A percentile compares a stretch with the other conserved stretches of the same genome.
Evolutionary conservation across 2,113 vertebrate species (phyloP).

Genomic region (Hydrochoerus hydrochaeris): DNA sequence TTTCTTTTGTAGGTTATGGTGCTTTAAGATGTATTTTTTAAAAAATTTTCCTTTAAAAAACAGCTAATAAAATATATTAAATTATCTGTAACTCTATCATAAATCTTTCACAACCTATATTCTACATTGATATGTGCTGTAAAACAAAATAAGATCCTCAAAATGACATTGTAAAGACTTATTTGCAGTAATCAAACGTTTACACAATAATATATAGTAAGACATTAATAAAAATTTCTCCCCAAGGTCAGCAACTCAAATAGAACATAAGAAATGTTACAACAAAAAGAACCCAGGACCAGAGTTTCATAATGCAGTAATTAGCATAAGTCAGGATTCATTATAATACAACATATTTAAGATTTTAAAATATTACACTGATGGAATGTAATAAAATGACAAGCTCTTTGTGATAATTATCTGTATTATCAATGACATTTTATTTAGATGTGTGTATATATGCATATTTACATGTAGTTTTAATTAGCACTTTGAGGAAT

Average conservation of each 20-base stretch:
- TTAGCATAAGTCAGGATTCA: slow-evolving; percentile 58
- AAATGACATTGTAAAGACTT: slow-evolving; percentile 79
- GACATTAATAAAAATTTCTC: slow-evolving; percentile 70
- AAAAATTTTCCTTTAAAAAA: slow-evolving; percentile 51
- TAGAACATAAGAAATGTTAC: slow-evolving; percentile 70
- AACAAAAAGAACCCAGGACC: slow-evolving; percentile 41
- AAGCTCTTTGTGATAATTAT: slow-evolving; percentile 33
- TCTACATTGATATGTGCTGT: slow-evolving; percentile 64
- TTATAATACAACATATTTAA: slow-evolving; percentile 58
- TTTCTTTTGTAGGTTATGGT: slow-evolving; percentile 39
- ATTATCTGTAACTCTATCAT: slow-evolving; percentile 55
- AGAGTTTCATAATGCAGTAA: slow-evolving; percentile 54
- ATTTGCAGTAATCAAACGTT: slow-evolving; percentile 75
- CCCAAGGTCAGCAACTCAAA: slow-evolving; percentile 72
- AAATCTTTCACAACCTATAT: slow-evolving; percentile 45
- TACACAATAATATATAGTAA: slow-evolving; percentile 76
- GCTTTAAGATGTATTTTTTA: slow-evolving; percentile 49
- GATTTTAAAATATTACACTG: slow-evolving; percentile 22
- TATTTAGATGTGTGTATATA: background rate
- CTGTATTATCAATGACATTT: slow-evolving; percentile 13
- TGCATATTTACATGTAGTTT: slow-evolving; percentile 18
- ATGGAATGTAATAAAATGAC: background rate
- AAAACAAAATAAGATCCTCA: slow-evolving; percentile 75
- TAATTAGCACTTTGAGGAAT: slow-evolving; percentile 59
- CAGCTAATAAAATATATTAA: slow-evolving; percentile 29